phyloP scores from a whole-genome alignment of 2,113 vertebrate species.

The Sapajus apella region DNA sequence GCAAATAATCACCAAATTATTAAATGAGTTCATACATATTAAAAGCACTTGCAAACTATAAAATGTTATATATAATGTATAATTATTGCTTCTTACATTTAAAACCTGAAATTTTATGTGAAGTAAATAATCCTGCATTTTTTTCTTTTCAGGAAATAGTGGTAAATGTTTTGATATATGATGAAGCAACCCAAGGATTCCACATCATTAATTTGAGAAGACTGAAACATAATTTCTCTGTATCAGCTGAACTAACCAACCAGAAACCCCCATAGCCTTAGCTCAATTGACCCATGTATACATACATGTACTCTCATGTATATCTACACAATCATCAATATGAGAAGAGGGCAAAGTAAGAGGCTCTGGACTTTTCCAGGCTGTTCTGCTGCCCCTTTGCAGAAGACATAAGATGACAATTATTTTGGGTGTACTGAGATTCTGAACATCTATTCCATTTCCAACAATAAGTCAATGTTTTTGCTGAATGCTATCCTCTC shows the following conservation, averaged over 20 bases:
- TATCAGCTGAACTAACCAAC: neutral
- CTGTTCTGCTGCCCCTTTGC: slow-evolving; percentile 67
- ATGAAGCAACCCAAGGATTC: neutral
- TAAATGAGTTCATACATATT: neutral
- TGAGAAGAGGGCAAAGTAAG: slow-evolving; percentile 67
- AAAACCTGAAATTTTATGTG: neutral
- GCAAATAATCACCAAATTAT: neutral
- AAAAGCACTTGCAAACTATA: neutral
- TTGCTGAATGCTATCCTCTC: slow-evolving; percentile 66
- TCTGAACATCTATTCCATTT: slow-evolving; percentile 74
- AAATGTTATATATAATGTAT: neutral
- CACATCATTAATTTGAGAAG: neutral
- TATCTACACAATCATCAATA: slow-evolving; percentile 59
- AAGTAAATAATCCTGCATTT: neutral
- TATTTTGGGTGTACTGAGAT: slow-evolving; percentile 76
- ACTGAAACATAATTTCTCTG: neutral
- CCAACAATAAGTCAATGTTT: slow-evolving; percentile 71
- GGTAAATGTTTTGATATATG: neutral
- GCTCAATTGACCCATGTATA: neutral
- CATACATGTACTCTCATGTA: neutral
- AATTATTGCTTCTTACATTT: neutral
- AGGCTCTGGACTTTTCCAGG: slow-evolving; percentile 74
- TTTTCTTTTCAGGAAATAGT: neutral
- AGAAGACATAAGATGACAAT: slow-evolving; percentile 72
- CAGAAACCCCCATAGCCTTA: neutral